A percentile compares a stretch with the other conserved stretches of the same genome.
Conservation (phyloP, 2,113 vertebrate species). For the Miniopterus natalensis region DNA sequence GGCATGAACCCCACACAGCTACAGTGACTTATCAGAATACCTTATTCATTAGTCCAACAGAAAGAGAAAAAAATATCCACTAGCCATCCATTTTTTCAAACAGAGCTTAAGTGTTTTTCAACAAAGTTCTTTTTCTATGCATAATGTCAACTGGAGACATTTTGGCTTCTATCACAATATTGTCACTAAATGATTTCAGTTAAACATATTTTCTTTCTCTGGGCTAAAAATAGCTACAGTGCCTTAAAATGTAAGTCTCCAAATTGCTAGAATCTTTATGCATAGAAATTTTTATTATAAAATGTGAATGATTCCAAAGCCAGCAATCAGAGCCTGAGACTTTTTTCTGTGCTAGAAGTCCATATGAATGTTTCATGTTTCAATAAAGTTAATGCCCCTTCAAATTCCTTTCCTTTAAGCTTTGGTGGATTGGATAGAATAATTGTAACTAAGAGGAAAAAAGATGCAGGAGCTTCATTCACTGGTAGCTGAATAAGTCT, state of each 20-base stretch:
- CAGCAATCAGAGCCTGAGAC: not conserved
- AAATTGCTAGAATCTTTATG: constrained; percentile 38
- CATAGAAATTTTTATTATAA: constrained; percentile 20
- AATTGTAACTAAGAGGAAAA: constrained; percentile 7
- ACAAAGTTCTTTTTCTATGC: constrained; percentile 35
- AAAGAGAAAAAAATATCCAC: constrained; percentile 19
- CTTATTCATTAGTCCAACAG: constrained; percentile 25
- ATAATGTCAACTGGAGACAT: constrained; percentile 60
- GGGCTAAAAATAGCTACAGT: constrained; percentile 52
- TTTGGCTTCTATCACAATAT: constrained; percentile 67
- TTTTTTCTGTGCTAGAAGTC: not conserved
- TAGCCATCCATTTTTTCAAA: constrained; percentile 58
- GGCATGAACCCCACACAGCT: not conserved
- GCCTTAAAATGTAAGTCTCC: not conserved
- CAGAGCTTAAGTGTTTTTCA: constrained; percentile 51
- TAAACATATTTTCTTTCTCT: constrained; percentile 54
- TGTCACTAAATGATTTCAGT: constrained; percentile 65
- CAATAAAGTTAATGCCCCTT: constrained; percentile 7
- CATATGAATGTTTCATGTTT: not conserved
- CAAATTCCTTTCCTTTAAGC: not conserved
- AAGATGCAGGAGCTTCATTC: not conserved
- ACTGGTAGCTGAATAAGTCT: not conserved
- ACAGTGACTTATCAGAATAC: not conserved
- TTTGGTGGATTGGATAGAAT: not conserved
- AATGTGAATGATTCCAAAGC: not conserved